These are phyloP conservation scores for Coenonympha arcania DNA, from an alignment of 2,888 invertebrate genomes.

Conservation along the genomic window DNA sequence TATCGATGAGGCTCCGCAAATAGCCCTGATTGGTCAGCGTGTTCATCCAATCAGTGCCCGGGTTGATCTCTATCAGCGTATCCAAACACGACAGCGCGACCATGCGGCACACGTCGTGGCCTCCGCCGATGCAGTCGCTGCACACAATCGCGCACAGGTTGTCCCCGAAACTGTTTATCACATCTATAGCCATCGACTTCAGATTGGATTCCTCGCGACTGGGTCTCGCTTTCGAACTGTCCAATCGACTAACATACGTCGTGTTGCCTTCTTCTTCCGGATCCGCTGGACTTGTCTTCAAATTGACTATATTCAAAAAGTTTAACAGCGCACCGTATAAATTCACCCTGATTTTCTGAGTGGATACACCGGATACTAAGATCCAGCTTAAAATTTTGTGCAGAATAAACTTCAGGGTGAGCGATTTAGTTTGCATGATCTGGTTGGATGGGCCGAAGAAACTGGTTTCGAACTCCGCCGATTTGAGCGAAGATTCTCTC, in stretches of 20 bases:
- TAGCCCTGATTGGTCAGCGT: slow-evolving; percentile 76
- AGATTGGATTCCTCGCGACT: slow-evolving; percentile 52
- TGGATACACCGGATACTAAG: slow-evolving; percentile 82
- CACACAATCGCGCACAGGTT: slow-evolving; percentile 85
- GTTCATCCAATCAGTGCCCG: slow-evolving; percentile 74
- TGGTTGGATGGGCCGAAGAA: slow-evolving; percentile 65
- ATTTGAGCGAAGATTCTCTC: slow-evolving; percentile 52
- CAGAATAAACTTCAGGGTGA: slow-evolving; percentile 80
- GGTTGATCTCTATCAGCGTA: slow-evolving; percentile 82
- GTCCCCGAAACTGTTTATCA: slow-evolving; percentile 83
- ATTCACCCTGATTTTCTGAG: slow-evolving; percentile 88
- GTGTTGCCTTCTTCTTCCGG: slow-evolving; percentile 54
- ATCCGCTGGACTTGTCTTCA: slow-evolving; percentile 59
- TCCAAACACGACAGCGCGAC: slow-evolving; percentile 87
- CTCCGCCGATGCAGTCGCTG: slow-evolving; percentile 86
- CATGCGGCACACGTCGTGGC: slow-evolving; percentile 93
- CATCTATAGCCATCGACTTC: slow-evolving; percentile 60
- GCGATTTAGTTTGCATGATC: slow-evolving; percentile 76
- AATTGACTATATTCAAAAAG: slow-evolving; percentile 82
- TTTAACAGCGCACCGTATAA: slow-evolving; percentile 88
- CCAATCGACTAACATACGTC: slow-evolving; percentile 78
- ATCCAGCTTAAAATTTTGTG: slow-evolving; percentile 89
- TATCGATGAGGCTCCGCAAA: slow-evolving; percentile 86
- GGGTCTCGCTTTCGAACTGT: slow-evolving; percentile 66
- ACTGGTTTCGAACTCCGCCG: slow-evolving; percentile 56